Percentiles rank a stretch among this genome's conserved stretches.
These are phyloP conservation scores for Pachypanchax playfairii DNA, from an alignment of 2,113 vertebrate species.

Conservation along the genomic window DNA sequence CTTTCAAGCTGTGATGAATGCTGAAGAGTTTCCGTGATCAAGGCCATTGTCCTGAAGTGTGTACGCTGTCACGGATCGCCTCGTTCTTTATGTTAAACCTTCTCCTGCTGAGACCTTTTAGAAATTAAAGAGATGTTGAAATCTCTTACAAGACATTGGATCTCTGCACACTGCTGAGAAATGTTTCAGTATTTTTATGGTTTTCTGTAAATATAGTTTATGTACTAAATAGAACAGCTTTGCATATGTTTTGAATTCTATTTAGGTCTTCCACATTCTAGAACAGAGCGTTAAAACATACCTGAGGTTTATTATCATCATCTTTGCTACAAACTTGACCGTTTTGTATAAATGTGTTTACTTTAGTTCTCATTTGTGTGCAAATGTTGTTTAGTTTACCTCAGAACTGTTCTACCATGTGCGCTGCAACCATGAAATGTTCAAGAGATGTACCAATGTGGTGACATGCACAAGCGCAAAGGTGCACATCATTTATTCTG, in stretches of 20 bases:
- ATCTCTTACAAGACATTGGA: conserved; percentile 58
- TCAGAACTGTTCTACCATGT: too few species aligned
- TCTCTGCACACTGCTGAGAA: conserved; percentile 41
- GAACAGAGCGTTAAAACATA: too few species aligned
- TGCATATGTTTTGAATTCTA: conserved; percentile 34
- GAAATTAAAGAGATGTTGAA: conserved; percentile 63
- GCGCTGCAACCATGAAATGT: too few species aligned
- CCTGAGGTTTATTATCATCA: background rate
- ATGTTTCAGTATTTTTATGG: conserved; percentile 32
- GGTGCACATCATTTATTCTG: too few species aligned
- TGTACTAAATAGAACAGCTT: conserved; percentile 19
- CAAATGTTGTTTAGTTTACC: too few species aligned
- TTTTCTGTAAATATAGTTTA: conserved; percentile 24
- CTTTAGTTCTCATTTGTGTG: too few species aligned
- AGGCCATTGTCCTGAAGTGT: conserved; percentile 71
- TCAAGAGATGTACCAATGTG: too few species aligned
- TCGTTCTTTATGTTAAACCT: conserved; percentile 50
- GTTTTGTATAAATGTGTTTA: background rate
- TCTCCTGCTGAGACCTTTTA: conserved; percentile 46
- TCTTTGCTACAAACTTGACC: background rate
- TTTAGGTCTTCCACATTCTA: conserved; percentile 29
- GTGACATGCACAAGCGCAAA: too few species aligned
- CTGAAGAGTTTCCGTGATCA: conserved; percentile 68
- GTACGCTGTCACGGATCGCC: conserved; percentile 42
- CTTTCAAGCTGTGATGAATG: conserved; percentile 53